Evolutionary conservation across 92 coral and sea anemone species (phyloP).

Genomic region (Montipora capitata): DNA sequence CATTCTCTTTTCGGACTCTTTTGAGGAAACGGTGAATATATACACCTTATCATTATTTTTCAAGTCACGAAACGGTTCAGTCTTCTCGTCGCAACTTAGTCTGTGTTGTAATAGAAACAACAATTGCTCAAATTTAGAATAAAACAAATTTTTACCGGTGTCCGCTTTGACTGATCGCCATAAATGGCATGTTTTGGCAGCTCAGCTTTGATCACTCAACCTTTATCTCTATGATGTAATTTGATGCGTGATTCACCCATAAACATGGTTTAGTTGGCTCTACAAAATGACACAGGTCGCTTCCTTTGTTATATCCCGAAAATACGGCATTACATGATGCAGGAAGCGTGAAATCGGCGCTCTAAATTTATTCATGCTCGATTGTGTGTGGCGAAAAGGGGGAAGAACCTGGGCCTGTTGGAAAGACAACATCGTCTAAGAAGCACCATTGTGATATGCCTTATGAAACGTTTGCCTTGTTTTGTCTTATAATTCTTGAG

Average conservation of each 20-base stretch:
- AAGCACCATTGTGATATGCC: constrained; percentile 42
- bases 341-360: constrained; percentile 43
- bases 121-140: not conserved
- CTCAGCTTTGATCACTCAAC: constrained; percentile 66
- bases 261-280: constrained; percentile 52
- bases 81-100: not conserved
- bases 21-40: too few species aligned
- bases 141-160: constrained; percentile 29
- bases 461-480: constrained; percentile 68
- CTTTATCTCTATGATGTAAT: constrained; percentile 89
- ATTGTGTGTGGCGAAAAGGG: constrained; percentile 46
- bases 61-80: not conserved
- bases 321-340: constrained; percentile 77
- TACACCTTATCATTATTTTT: not conserved
- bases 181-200: constrained; percentile 83
- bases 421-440: not conserved
- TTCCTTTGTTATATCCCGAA: constrained; percentile 44
- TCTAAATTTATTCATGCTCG: constrained; percentile 8
- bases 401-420: constrained; percentile 28
- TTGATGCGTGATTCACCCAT: constrained; percentile 77
- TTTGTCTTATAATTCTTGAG: constrained; percentile 48
- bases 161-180: constrained; percentile 55
- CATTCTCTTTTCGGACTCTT: too few species aligned
- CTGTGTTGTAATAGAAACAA: not conserved
- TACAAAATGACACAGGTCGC: constrained; percentile 43